A percentile compares a stretch with the other conserved stretches of the same genome.
phyloP scores from a whole-genome alignment of 2,113 vertebrate species.

The Cyanocitta stelleri region DNA sequence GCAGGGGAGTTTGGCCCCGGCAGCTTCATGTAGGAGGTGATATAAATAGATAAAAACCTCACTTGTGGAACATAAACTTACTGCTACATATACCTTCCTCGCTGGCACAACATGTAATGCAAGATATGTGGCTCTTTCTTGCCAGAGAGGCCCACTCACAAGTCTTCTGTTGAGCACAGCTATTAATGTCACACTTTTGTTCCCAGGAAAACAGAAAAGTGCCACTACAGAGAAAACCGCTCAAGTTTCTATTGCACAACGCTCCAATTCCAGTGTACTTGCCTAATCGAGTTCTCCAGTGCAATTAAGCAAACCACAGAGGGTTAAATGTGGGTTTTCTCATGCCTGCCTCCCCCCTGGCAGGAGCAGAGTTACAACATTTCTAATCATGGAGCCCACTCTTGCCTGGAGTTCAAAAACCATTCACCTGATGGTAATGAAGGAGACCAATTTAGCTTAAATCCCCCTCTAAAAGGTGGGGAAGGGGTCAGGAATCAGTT shows the following conservation, averaged over 20 bases:
- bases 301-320: not conserved
- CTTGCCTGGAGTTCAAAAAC: conserved; percentile 30
- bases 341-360: conserved; percentile 24
- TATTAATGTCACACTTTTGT: conserved; percentile 20
- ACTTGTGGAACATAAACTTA: not conserved
- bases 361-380: not conserved
- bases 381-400: not conserved
- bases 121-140: not conserved
- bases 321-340: not conserved
- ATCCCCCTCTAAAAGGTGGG: not conserved
- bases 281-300: not conserved
- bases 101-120: not conserved
- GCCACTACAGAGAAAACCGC: not conserved
- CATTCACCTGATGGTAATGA: conserved; percentile 72
- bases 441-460: conserved; percentile 75
- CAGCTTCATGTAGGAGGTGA: not conserved
- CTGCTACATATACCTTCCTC: conserved; percentile 17
- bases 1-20: not conserved
- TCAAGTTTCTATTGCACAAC: not conserved
- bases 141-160: conserved; percentile 22
- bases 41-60: conserved; percentile 34
- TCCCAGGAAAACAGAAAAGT: not conserved
- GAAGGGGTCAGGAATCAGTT: not conserved
- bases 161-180: not conserved
- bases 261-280: not conserved